phyloP scores from a whole-genome alignment of 1,140 invertebrate species.

The Tyrophagus putrescentiae region DNA sequence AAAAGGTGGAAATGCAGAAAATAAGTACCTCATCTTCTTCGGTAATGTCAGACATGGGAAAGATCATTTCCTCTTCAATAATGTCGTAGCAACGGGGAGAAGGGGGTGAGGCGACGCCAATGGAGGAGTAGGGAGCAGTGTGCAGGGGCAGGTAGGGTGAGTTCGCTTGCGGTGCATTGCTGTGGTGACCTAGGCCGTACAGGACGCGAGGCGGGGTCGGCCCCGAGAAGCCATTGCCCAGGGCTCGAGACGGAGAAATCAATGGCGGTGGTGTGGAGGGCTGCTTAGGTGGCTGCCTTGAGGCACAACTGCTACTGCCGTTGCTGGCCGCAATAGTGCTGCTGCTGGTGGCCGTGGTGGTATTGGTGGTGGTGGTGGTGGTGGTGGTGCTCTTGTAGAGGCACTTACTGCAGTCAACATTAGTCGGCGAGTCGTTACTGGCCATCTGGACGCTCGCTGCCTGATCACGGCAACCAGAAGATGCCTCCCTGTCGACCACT shows the following conservation, averaged over 20 bases:
- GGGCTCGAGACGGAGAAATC: not conserved
- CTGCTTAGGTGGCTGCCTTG: not conserved
- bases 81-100: not conserved
- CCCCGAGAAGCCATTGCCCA: too few species aligned
- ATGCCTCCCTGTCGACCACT: not conserved
- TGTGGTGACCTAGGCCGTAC: not conserved
- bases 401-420: too few species aligned
- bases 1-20: too few species aligned
- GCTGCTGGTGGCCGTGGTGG: not conserved
- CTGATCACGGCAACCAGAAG: not conserved
- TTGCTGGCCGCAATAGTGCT: not conserved
- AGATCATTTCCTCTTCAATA: slow-evolving; percentile 12
- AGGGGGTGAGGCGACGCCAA: not conserved
- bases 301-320: not conserved
- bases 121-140: not conserved
- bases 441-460: not conserved
- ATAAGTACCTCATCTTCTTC: slow-evolving; percentile 18
- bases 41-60: slow-evolving; percentile 16
- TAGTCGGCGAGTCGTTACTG: not conserved
- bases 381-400: not conserved
- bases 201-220: not conserved
- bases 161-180: too few species aligned
- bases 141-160: not conserved
- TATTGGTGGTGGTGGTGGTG: not conserved
- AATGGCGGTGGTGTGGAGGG: not conserved